These are phyloP conservation scores for Gandaritis pyraliata DNA, from an alignment of 2,888 invertebrate genomes.

Conservation along the genomic window DNA sequence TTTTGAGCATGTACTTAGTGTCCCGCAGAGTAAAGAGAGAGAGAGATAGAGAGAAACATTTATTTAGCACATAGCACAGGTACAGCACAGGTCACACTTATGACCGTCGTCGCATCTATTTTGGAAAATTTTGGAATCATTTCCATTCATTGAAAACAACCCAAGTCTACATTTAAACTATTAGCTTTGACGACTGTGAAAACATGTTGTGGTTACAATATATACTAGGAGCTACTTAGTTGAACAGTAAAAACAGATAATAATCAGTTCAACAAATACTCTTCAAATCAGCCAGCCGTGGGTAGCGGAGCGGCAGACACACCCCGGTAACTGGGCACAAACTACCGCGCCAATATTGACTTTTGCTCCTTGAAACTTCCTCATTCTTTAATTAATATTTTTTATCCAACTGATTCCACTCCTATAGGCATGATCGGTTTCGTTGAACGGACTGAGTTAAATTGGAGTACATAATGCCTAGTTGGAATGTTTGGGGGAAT, in stretches of 20 bases:
- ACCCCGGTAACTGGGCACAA: constrained; percentile 70
- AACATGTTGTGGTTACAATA: too few species aligned
- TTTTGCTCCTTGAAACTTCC: constrained; percentile 70
- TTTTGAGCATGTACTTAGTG: too few species aligned
- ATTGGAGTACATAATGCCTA: constrained; percentile 5
- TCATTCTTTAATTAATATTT: constrained; percentile 67
- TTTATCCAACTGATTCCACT: constrained; percentile 41
- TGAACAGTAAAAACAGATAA: not conserved
- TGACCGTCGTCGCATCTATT: too few species aligned
- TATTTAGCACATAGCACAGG: too few species aligned
- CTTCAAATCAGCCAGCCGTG: constrained; percentile 35
- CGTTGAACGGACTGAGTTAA: constrained; percentile 17
- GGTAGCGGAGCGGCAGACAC: constrained; percentile 58
- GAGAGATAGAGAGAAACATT: too few species aligned
- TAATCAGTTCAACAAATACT: not conserved
- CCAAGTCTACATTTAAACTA: too few species aligned
- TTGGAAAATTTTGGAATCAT: too few species aligned
- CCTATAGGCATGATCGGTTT: constrained; percentile 30
- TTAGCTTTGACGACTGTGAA: too few species aligned
- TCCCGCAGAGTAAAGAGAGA: too few species aligned
- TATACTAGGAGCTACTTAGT: not conserved
- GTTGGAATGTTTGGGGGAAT: constrained; percentile 13
- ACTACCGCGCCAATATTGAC: constrained; percentile 75
- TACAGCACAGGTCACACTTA: too few species aligned
- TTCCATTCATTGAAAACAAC: too few species aligned